Base-by-base conservation (phyloP, 2,888 invertebrate species). In the Bembecia ichneumoniformis region DNA sequence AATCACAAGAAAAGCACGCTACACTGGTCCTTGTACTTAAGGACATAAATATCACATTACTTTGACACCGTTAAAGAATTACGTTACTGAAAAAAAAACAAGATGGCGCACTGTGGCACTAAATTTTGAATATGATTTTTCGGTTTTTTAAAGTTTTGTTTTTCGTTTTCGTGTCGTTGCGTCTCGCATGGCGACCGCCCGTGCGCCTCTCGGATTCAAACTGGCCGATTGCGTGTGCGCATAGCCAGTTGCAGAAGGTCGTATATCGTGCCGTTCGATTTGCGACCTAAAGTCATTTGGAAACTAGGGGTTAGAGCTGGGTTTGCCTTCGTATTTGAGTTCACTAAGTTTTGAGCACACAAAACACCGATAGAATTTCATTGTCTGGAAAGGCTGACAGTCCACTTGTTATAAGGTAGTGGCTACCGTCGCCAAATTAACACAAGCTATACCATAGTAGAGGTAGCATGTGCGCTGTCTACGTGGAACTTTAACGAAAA, bases 161-260 rank as follows among this genome's bases (percentile, higher is more conserved):
- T 61, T 71, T 82, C 79, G 78, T 72, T 71, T 71, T 81, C 77
- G 76, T 70, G 66, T 82, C 80, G 82, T 83, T 80, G 66, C 64
- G 61, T 59, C 65, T 72, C 68, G 76, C 84, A 84, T 84, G 67
- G 82, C 84, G 83, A 73, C 83, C 82, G 80, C 82, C 77, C 83
- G 82, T 62, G 71, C 71, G 64, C 58, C 55, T 59, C 64, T 77
- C 77, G 74, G 60, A 69, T 72, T 68, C 57, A 60, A 58, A 68
- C 69, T 66, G 61, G 56, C 54, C 51, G 13, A 11, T 14, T 44
- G 44, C 15, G 50, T 55, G 46, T 50, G 58, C 57, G 56, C 57
- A 49, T 53, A 35, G 51, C 52, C 45, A 51, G 56, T 52, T 49
- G 53, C 59, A 67, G 64, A 76, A 77, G 72, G 75, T 65, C 62